Base-by-base conservation (phyloP, 2,888 invertebrate genomes). In the Campoletis raptor region DNA sequence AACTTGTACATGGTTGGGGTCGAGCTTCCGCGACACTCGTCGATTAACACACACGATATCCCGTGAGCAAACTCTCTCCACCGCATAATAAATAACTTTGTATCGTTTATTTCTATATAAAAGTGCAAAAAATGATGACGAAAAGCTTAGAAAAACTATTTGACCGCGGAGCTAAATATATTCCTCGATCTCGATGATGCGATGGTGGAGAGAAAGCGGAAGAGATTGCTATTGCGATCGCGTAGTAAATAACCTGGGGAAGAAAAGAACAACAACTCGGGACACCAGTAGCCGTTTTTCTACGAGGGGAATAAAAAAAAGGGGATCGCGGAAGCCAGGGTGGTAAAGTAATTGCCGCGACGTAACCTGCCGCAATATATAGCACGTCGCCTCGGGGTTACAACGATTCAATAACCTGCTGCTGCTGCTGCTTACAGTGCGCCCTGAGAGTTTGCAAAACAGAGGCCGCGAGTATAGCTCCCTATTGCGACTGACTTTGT, bases 11-110 rank as follows among this genome's bases (percentile, higher is more conserved):
- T 40, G 10, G 21, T 9, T n/a, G 40, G 67, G 67, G n/a, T 67
- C 67, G 40, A 40, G 40, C 67, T 40, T 67, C 37, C 67, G 67
- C 67, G 67, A 61, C 61, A 30, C 61, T 61, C 61, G 30, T 15
- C 30, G 61, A 61, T 61, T 15, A 61, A n/a, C 37, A 67, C 40
- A 67, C 67, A 40, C 67, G 67, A 67, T 61, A 61, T 30, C 61
- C 30, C 61, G 15, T 24, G 4, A 61, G 61, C 30, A 30, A 61
- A 30, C 30, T 30, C 24, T 1, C 30, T 30, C 30, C 6, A 1
- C 30, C 15, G 61, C 61, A 30, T 61, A 61, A 61, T 61, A 61
- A 61, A 61, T 30, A 30, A 61, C 30, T 61, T 61, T 30, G 10
- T 61, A 18, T 61, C 30, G 61, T 61, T 52, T n/a, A n/a, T 52